phyloP scores from a whole-genome alignment of 2,888 invertebrate genomes.

The Chrysina gloriosa region DNA sequence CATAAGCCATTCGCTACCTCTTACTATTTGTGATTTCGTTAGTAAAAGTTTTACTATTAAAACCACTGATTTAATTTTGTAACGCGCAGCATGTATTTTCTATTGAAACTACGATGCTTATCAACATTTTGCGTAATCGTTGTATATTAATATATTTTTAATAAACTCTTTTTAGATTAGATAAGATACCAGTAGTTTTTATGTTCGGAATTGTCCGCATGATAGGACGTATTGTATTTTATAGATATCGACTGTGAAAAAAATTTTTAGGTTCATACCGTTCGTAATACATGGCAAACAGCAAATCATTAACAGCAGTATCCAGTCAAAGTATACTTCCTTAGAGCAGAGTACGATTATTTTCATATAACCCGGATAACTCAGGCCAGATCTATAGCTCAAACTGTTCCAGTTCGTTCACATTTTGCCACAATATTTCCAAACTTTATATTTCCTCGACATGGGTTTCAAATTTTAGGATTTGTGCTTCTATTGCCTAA shows the following conservation, averaged over 20 bases:
- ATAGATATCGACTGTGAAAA: not conserved
- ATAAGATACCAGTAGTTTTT: not conserved
- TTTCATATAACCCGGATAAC: too few relatives aligned
- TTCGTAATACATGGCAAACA: too few relatives aligned
- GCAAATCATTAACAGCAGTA: too few relatives aligned
- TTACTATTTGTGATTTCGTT: not conserved
- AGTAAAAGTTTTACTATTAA: not conserved
- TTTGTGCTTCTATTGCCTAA: too few relatives aligned
- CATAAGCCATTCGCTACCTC: not conserved
- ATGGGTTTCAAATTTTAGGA: too few relatives aligned
- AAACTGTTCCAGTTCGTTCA: too few relatives aligned
- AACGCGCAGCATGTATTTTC: not conserved
- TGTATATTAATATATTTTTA: not conserved
- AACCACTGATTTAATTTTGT: not conserved
- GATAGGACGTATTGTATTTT: not conserved
- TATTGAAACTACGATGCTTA: not conserved
- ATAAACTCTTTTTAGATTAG: not conserved
- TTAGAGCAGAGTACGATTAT: too few relatives aligned
- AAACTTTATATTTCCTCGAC: too few relatives aligned
- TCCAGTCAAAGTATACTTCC: too few relatives aligned
- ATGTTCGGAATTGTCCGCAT: not conserved
- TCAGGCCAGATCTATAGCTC: too few relatives aligned
- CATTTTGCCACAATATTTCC: too few relatives aligned
- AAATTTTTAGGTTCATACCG: too few relatives aligned
- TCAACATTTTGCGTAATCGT: constrained; percentile 1